Base-by-base conservation (phyloP, 2,113 vertebrate genomes). In the Forbesichthys papilliferus region DNA sequence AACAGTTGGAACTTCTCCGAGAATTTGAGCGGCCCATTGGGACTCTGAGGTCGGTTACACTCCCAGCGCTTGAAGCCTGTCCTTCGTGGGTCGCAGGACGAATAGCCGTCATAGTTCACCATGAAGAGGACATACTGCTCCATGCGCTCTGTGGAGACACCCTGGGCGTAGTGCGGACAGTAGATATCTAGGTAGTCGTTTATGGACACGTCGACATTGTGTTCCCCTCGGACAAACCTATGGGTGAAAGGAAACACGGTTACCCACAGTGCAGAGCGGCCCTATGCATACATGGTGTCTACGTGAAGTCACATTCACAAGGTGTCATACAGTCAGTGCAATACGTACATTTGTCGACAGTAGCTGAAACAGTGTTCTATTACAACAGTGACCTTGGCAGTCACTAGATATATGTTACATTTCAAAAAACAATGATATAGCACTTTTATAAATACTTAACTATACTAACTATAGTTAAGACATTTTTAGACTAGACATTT, bases 1-100 rank as follows among this genome's bases (percentile, higher is more conserved):
- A 98, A 98, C 79, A 98, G 96, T 84, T 98, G 97, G 88, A 98
- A 98, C 89, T 99, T 99, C 90, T 99, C 97, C 0, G 96, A 98
- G 88, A 99, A 98, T 86, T 95, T 95, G 86, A 99, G 94, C 3
- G 96, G 95, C 0, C 96, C 96, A 20, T 86, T 94, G 55, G 95
- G 92, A 9, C 95, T 93, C 18, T 90, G 93, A 0, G 97, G 97
- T 10, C 95, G 89, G 90, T 98, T 97, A 78, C 97, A 99, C 81
- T 98, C 96, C 97, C 97, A 98, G 84, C 96, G 96, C 72, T 97
- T 98, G 94, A 98, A 97, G 87, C 96, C 96, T 9, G 91, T 92
- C 79, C 95, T 90, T 65, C 93, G 93, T 87, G 95, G 94, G 91
- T 97, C 95, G 16, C 97, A 99, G 86, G 93, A 91, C 0, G 90